Evolutionary conservation across 2,888 invertebrate species (phyloP).

Genomic region (Perizoma flavofasciatum): DNA sequence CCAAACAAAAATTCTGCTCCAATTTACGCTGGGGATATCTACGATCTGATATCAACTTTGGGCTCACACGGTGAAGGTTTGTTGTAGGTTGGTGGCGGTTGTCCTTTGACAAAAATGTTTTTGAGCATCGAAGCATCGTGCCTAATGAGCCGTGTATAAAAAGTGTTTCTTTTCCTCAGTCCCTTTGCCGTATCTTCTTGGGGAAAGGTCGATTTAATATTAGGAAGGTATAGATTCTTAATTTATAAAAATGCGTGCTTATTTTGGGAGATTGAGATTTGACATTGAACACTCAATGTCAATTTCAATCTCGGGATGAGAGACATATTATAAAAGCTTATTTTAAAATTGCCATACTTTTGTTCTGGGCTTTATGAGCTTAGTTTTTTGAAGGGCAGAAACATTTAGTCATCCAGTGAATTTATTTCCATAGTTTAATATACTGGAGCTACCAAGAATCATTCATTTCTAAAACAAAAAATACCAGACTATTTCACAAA

Average conservation of each 20-base stretch:
- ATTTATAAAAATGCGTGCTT: conserved; percentile 31
- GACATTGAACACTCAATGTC: conserved; percentile 8
- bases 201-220: conserved; percentile 54
- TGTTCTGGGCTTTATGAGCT: background rate
- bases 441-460: too few species aligned
- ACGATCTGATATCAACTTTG: conserved; percentile 28
- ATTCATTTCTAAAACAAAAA: background rate
- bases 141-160: conserved; percentile 54
- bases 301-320: conserved; percentile 1
- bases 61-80: conserved; percentile 19
- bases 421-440: too few species aligned
- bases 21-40: conserved; percentile 36
- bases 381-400: background rate
- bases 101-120: conserved; percentile 56
- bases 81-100: conserved; percentile 26
- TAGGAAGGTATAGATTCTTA: conserved; percentile 35
- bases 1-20: conserved; percentile 50
- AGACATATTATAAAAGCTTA: background rate
- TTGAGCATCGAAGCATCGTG: conserved; percentile 49
- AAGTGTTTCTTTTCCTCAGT: conserved; percentile 49
- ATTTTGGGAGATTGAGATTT: background rate
- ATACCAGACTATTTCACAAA: background rate
- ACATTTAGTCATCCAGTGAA: too few species aligned
- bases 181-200: conserved; percentile 40
- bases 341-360: background rate